Evolutionary conservation across 30 jellyfish, hydroid and myxozoan genomes (phyloP), one percentile per base, ranked within the genome.

Genomic region (Aurelia aurita complex sp. Pacific): DNA sequence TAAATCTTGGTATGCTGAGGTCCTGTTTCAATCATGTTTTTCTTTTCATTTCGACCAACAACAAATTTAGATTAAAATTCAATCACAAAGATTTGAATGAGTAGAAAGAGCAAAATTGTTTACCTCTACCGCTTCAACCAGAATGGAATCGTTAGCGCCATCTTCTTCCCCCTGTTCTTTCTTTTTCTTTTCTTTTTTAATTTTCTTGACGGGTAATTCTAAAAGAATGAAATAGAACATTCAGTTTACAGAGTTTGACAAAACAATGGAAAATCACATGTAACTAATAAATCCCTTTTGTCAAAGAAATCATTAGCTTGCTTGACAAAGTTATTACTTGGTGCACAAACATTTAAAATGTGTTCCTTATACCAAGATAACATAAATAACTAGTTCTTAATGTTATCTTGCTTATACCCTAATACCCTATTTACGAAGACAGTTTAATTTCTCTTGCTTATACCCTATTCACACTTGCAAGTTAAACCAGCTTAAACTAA

Each of bases 191-290:
- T 91, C 92, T 68, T 91, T 91, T 74, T 91, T 91, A 53, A 69
- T 70, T 71, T 91, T 91, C 62, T 91, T 91, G 69, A 88, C 83
- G 46, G 89, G 94, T 33, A 81, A 36, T 74, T 80, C 98, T 91
- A 68, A 15, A 55, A 54, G 10, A 38, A 15, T 12, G 29, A 67
- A 34, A 38, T 40, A 11, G 55, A 19, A 64, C 33, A 19, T 14
- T 11, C 8, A 6, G 57, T 23, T 23, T 23, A 23, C 29, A 23
- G 7, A 66, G 15, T 46, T 46, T 0, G 57, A 46, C 0, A 46
- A 46, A 1, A 46, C 6, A 9, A 0, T 7, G 57, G 13, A 12
- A 10, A 2, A 66, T 50, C 17, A 67, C 29, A 64, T 12, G 18
- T 14, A 10, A 80, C 34, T 59, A 10, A 23, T 16, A 36, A 3